phyloP scores from a whole-genome alignment of 2,797 vertebrate species.

The Eremophila alpestris region DNA sequence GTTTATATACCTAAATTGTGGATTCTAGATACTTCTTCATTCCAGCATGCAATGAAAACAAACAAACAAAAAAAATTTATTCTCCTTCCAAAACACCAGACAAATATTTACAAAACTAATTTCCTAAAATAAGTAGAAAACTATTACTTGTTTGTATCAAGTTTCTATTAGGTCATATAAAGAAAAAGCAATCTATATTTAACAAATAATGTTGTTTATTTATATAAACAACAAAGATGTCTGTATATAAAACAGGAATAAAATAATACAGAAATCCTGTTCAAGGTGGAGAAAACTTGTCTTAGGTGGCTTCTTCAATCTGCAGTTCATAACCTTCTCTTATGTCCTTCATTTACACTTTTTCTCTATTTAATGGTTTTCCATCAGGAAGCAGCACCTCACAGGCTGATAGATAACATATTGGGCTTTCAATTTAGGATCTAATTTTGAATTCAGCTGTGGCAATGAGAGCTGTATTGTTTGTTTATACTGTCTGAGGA shows the following conservation, averaged over 20 bases:
- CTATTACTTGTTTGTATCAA: not conserved
- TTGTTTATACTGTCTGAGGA: not conserved
- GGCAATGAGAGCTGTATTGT: not conserved
- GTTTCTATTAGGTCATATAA: not conserved
- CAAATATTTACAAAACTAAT: not conserved
- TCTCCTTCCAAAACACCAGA: not conserved
- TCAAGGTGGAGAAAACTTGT: not conserved
- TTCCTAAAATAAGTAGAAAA: not conserved
- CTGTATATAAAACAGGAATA: not conserved
- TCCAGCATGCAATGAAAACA: not conserved
- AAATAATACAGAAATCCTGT: not conserved
- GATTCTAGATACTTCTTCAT: not conserved
- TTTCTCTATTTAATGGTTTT: not conserved
- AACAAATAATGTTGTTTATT: not conserved
- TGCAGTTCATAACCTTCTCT: not conserved
- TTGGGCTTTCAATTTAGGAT: not conserved
- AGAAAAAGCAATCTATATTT: not conserved
- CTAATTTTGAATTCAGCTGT: not conserved
- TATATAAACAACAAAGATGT: not conserved
- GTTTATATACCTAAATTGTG: not conserved
- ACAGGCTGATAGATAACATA: not conserved
- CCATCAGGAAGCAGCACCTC: not conserved
- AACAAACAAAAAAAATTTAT: not conserved
- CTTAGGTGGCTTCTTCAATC: not conserved
- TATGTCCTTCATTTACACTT: not conserved